Conservation (phyloP, 2,888 invertebrate species). For the Rotaria magnacalcarata region DNA sequence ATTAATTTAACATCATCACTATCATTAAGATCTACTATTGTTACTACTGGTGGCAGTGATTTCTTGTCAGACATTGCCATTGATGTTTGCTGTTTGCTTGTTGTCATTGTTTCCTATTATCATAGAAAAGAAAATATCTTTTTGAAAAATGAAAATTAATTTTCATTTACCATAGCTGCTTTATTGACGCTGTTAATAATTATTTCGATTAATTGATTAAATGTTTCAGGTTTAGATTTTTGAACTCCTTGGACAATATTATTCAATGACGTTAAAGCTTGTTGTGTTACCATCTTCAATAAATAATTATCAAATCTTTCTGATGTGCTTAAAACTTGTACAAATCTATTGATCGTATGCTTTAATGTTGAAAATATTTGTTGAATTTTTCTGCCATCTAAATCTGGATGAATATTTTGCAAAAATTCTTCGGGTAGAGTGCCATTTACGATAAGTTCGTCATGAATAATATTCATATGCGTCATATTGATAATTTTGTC, state of each 20-base stretch:
- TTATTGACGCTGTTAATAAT: background rate
- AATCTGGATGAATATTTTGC: background rate
- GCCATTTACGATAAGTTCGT: too few relatives aligned
- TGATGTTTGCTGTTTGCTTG: background rate
- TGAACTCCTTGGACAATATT: background rate
- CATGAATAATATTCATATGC: too few relatives aligned
- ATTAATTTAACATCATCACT: background rate
- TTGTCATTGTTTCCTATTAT: too few relatives aligned
- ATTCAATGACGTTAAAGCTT: background rate
- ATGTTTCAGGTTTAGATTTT: background rate
- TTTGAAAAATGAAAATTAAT: too few relatives aligned
- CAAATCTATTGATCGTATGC: background rate
- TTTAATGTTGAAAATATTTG: background rate
- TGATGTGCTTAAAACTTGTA: background rate
- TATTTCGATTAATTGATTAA: background rate
- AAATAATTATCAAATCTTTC: constrained; percentile 11
- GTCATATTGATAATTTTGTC: too few relatives aligned
- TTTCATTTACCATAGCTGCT: background rate
- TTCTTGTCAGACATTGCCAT: background rate
- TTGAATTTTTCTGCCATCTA: background rate
- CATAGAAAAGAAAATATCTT: too few relatives aligned
- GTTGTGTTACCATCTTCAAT: background rate
- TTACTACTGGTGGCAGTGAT: background rate
- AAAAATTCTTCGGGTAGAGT: too few relatives aligned
- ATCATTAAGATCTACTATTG: background rate